Base-by-base conservation (phyloP, 2,113 vertebrate genomes). In the Pterophyllum scalare region DNA sequence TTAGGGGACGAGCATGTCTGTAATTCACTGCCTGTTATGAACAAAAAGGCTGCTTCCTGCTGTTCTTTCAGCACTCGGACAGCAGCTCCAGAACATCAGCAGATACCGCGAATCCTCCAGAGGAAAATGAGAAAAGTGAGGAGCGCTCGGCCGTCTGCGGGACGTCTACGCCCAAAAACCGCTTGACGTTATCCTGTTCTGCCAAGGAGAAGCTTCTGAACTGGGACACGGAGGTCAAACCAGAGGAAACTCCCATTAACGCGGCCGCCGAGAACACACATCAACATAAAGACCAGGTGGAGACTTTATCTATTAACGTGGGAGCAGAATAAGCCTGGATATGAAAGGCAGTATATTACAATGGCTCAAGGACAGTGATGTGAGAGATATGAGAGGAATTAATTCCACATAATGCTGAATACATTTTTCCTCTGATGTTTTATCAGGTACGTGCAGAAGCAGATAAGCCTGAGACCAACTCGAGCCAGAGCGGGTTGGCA, bases 131-230 rank as follows among this genome's bases (percentile, higher is more conserved):
- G n/a, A 81, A 22, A 7, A 76, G 43, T 0, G 52, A 54, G 22
- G 28, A 72, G 28, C 31, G 0, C 22, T 11, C 6, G 0, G 22
- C 77, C 12, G 11, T n/a, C 15, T 14, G 58, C 70, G 11, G 20
- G 58, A 40, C 64, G 0, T 79, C 89, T 13, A 80, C 57, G 14
- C 84, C 80, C 1, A 96, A 90, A 83, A 96, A 93, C 46, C 88
- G 89, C 56, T 80, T 96, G 77, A 58, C 58, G 5, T 43, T 95
- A 10, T 91, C 95, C 8, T 43, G 3, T 0, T 57, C 82, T 6
- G 91, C 94, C n/a, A 96, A 94, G 67, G 91, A 94, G 87, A 94
- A 89, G 84, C 94, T 95, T 10, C 89, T 95, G 24, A 85, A 91
- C 81, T 96, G 94, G 94, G 91, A 96, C 17, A 6, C 88, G 7